Conservation (phyloP, 92 coral and sea anemone genomes). For the Galaxea fascicularis region DNA sequence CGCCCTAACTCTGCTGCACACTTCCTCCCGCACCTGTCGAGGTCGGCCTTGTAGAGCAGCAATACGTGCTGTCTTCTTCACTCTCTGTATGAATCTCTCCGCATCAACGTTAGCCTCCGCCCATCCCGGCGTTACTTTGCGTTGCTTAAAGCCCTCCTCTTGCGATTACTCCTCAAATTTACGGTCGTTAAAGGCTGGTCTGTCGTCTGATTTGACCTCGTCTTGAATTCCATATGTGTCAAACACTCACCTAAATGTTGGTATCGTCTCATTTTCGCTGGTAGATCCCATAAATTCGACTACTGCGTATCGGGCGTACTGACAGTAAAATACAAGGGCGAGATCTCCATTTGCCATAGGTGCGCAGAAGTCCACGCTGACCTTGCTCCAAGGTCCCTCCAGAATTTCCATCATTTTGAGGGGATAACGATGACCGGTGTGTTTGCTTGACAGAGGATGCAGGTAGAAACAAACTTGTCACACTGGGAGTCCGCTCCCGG, state of each 20-base stretch:
- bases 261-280: neutral
- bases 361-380: no score
- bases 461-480: no score
- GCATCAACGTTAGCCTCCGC: slow-evolving; percentile 47
- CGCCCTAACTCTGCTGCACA: slow-evolving; percentile 3
- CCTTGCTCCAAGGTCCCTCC: neutral
- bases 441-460: no score
- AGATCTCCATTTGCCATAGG: no score
- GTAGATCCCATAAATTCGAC: slow-evolving; percentile 22
- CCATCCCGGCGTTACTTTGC: no score
- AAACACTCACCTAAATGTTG: slow-evolving; percentile 1
- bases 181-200: slow-evolving; percentile 34
- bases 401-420: slow-evolving; percentile 55
- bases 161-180: slow-evolving; percentile 4
- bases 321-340: neutral
- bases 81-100: no score
- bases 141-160: slow-evolving; percentile 41
- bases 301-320: slow-evolving; percentile 16
- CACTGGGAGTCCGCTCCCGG: no score
- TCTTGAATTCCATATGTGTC: slow-evolving; percentile 20
- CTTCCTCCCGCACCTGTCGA: slow-evolving; percentile 14
- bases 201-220: slow-evolving; percentile 36
- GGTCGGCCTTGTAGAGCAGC: neutral
- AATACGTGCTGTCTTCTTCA: slow-evolving; percentile 32
- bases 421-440: slow-evolving; percentile 71